phyloP scores from a whole-genome alignment of 2,113 vertebrate species.

The Pseudopodoces humilis region DNA sequence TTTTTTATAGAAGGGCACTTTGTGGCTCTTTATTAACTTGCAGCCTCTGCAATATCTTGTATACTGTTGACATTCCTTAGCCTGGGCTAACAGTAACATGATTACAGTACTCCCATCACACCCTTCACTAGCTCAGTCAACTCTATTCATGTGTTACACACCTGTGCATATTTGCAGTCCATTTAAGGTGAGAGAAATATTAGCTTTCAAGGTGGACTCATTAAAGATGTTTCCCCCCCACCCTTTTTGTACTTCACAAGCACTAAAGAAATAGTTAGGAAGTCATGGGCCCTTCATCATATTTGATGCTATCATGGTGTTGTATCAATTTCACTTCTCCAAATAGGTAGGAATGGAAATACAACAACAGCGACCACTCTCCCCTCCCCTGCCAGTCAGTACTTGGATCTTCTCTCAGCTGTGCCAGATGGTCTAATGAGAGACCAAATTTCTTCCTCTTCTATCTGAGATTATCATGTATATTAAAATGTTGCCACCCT shows the following conservation, averaged over 20 bases:
- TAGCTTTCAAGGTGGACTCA: constrained; percentile 42
- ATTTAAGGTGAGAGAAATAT: constrained; percentile 43
- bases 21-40: constrained; percentile 8
- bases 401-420: background rate
- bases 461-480: background rate
- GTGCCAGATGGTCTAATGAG: background rate
- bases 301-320: background rate
- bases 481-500: background rate
- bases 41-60: constrained; percentile 31
- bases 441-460: background rate
- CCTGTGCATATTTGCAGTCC: constrained; percentile 65
- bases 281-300: background rate
- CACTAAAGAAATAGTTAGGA: background rate
- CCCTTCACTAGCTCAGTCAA: background rate
- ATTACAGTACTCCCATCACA: constrained; percentile 24
- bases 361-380: background rate
- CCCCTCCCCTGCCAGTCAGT: background rate
- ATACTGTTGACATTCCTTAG: constrained; percentile 57
- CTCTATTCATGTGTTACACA: constrained; percentile 43
- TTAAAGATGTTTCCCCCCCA: background rate
- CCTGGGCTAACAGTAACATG: constrained; percentile 31
- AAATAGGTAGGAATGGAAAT: background rate
- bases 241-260: background rate
- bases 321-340: background rate
- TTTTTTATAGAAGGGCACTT: background rate